Evolutionary conservation across 1,140 invertebrate species (phyloP), one percentile per base, ranked within the genome.

Genomic region (Luehdorfia chinensis): DNA sequence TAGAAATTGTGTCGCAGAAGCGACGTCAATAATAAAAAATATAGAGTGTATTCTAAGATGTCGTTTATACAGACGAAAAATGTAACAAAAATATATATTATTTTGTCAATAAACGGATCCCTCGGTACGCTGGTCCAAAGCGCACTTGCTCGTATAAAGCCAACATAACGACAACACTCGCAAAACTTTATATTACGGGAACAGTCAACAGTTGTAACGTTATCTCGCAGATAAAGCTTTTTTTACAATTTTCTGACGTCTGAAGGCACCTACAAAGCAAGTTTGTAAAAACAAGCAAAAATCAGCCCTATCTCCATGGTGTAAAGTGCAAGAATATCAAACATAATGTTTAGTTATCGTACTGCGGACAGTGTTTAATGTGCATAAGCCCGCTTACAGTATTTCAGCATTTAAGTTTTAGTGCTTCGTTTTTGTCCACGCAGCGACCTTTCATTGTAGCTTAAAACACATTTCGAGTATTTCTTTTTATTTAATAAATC

Each of bases 171-270:
- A 15, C 9, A 37, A 21, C 18, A 15, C 18, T 37, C 18, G 34
- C 34, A 16, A 37, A 37, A 37, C 34, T 37, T 37, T 21, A 37
- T 37, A 19, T 21, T 37, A 37, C n/a, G n/a, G n/a, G n/a, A n/a
- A n/a, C 18, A 37, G 34, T 37, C 34, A 16, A 37, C 34, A 37
- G 34, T 37, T 37, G 34, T 37, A 19, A 37, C 34, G 34, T 37
- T 37, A 37, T 37, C 34, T 37, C 34, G 34, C 21, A 37, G 34
- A 37, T 37, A 37, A 37, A 37, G 34, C 34, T 37, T 37, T 37
- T 33, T 37, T 37, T 21, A 37, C 16, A 15, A 21, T 23, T 37
- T 37, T 13, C 15, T 16, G 34, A 37, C 34, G 18, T 37, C n/a
- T n/a, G n/a, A n/a, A n/a, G n/a, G n/a, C n/a, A n/a, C 34, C 34